Evolutionary conservation across 53 echinoderm and acorn worm genomes (phyloP).

Genomic region (Apostichopus leukothele): DNA sequence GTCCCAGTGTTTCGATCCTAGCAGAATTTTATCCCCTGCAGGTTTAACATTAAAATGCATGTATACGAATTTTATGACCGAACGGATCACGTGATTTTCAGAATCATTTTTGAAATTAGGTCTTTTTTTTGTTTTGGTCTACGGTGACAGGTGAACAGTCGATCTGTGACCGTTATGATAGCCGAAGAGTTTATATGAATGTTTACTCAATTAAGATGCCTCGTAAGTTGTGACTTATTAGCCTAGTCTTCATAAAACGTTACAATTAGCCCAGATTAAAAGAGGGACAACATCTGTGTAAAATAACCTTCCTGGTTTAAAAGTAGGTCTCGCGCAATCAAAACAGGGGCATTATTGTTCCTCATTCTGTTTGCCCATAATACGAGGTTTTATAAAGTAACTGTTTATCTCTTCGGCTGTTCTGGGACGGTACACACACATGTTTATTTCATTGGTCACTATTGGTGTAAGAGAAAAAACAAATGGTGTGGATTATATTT

Average conservation of each 20-base stretch:
- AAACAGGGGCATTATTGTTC: constrained; percentile 11
- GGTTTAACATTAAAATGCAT: too few species aligned
- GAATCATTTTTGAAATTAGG: too few species aligned
- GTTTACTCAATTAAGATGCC: constrained; percentile 1
- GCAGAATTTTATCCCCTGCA: too few species aligned
- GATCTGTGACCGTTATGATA: neutral
- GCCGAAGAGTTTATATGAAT: neutral
- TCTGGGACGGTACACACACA: neutral
- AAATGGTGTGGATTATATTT: constrained; percentile 21
- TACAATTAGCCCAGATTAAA: constrained; percentile 40
- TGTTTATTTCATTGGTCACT: constrained; percentile 36
- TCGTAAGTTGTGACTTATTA: neutral
- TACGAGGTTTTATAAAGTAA: neutral
- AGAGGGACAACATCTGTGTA: constrained; percentile 10
- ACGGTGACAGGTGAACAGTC: neutral
- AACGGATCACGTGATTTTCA: too few species aligned
- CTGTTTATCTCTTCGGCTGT: neutral
- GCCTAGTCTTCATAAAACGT: neutral
- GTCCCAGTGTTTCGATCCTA: too few species aligned
- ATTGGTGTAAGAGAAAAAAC: neutral
- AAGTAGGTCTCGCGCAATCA: constrained; percentile 25
- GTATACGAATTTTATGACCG: too few species aligned
- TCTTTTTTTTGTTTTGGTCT: too few species aligned
- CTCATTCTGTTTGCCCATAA: neutral
- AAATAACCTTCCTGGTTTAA: neutral